Conservation (phyloP, 1,140 invertebrate genomes). For the Platyura marginata region DNA sequence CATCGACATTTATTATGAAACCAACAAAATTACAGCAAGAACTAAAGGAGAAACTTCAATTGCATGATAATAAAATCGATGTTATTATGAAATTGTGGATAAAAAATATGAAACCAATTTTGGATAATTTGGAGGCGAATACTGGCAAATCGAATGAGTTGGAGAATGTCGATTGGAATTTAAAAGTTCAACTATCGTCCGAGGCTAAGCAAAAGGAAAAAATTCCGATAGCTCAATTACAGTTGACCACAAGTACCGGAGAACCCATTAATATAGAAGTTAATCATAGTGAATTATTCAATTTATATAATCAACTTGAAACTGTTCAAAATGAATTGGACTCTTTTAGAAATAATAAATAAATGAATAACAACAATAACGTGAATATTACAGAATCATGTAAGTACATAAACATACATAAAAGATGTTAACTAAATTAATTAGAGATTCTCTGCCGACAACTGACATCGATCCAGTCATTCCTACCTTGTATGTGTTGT, state of each 20-base stretch:
- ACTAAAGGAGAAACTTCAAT: constrained; percentile 18
- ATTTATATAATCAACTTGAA: constrained; percentile 23
- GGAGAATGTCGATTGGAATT: constrained; percentile 20
- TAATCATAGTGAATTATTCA: constrained; percentile 17
- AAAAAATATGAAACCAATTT: constrained; percentile 18
- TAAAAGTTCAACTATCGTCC: constrained; percentile 21
- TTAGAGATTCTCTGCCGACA: too few species aligned
- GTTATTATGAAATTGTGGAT: constrained; percentile 21
- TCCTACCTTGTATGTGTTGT: too few species aligned
- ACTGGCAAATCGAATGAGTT: constrained; percentile 20
- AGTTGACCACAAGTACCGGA: constrained; percentile 15
- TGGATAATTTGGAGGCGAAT: constrained; percentile 15
- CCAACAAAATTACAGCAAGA: constrained; percentile 18
- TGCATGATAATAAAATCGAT: constrained; percentile 21
- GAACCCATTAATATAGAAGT: constrained; percentile 22
- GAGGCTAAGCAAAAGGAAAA: constrained; percentile 22
- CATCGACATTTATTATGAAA: constrained; percentile 23
- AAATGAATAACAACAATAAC: too few species aligned
- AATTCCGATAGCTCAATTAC: constrained; percentile 15
- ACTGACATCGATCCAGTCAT: too few species aligned
- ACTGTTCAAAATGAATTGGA: constrained; percentile 19
- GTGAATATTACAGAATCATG: too few species aligned
- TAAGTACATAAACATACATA: too few species aligned
- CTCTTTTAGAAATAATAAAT: constrained; percentile 4
- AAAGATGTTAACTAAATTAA: too few species aligned